phyloP scores from a whole-genome alignment of 2,888 invertebrate species.

The Petrolisthes cinctipes region DNA sequence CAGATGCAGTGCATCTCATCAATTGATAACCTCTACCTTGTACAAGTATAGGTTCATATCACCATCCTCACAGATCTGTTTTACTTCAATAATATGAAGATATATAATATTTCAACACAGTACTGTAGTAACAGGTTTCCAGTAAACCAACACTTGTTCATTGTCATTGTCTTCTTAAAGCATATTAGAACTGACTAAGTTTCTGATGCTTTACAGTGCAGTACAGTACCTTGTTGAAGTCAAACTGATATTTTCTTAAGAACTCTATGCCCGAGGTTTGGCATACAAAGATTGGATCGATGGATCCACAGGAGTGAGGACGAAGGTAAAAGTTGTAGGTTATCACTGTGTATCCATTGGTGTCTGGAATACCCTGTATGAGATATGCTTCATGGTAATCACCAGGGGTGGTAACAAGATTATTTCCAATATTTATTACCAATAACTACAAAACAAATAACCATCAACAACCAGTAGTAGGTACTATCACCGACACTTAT shows the following conservation, averaged over 20 bases:
- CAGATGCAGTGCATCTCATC: too few relatives aligned
- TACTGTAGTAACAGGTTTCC: too few relatives aligned
- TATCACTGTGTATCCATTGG: slow-evolving; percentile 42
- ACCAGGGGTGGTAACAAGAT: neutral
- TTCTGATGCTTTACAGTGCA: neutral
- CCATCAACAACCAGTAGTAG: neutral
- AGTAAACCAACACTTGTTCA: too few relatives aligned
- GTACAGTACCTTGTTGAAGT: slow-evolving; percentile 59
- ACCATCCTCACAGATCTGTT: too few relatives aligned
- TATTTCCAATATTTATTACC: neutral
- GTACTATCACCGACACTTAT: too few relatives aligned
- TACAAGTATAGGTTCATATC: too few relatives aligned
- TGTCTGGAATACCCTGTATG: slow-evolving; percentile 36
- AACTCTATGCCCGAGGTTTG: slow-evolving; percentile 56
- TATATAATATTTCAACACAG: too few relatives aligned
- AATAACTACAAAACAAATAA: neutral
- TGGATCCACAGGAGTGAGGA: slow-evolving; percentile 35
- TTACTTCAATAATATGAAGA: too few relatives aligned
- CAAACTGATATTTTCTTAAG: slow-evolving; percentile 45
- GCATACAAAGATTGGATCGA: slow-evolving; percentile 46
- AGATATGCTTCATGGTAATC: neutral
- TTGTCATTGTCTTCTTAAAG: neutral
- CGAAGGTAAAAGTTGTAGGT: slow-evolving; percentile 56
- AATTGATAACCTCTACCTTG: too few relatives aligned
- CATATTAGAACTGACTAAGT: neutral